Evolutionary conservation across 2,888 invertebrate genomes (phyloP), one percentile per base, ranked within the genome.

Genomic region (Eucera pruinosa): DNA sequence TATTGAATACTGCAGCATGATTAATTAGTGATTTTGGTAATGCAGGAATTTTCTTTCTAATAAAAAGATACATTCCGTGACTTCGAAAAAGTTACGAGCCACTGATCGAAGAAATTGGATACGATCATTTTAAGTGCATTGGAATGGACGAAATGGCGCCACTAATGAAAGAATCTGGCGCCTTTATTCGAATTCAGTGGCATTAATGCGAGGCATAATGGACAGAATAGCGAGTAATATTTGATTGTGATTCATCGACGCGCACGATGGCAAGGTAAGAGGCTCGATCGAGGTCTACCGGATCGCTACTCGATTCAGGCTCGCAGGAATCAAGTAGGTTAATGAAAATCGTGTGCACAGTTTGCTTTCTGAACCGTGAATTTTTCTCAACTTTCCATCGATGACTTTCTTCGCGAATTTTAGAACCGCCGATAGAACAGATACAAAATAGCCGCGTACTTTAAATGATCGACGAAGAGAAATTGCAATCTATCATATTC

Each of bases 251-350:
- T 0, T 11, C n/a, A 36, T 58, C 27, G 52, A 60, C 36, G 11
- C 7, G 27, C 23, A 18, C 20, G 45, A 23, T 33, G 20, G 48
- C 48, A 57, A 57, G 61, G 61, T 55, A 73, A 71, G 47, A 60
- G 39, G 41, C 47, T n/a, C 45, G 15, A 72, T 73, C 73, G 72
- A 71, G 72, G 71, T 48, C 72, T 71, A 27, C 60, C 61, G 72
- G 72, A 73, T 55, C 55, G 55, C 3, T n/a, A 20, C 30, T 57
- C 45, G 23, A 71, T 73, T 52, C 55, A 73, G 73, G 61, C 52
- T 50, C 58, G 15, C 60, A 41, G 54, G 72, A 71, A 74, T 52
- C 52, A 74, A 74, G 74, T 74, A 58, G 74, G 74, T 58, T 74
- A 74, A 74, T 64, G 74, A 74, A 74, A 74, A 74, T 39, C 45